Base-by-base conservation (phyloP, 2,113 vertebrate genomes). In the Strix uralensis region DNA sequence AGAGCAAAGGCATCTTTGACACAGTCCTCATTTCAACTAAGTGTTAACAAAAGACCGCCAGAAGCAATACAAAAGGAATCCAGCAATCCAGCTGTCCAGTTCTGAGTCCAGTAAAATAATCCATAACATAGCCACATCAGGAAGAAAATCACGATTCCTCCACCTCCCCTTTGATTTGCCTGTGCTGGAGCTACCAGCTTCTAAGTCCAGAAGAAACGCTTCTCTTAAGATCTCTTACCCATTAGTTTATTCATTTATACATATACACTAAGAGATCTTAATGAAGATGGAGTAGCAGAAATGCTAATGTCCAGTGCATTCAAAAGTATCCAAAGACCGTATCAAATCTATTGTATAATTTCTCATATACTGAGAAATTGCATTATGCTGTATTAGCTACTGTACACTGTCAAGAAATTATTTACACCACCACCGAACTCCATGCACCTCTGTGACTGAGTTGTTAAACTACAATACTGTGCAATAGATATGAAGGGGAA, bases 41-140 rank as follows among this genome's bases (percentile, higher is more conserved):
- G 7, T 27, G 20, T 75, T 86, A 91, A 86, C 40, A 90, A 82
- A 87, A 54, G 49, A 46, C 16, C 0, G 1, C 10, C 30, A 93
- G 57, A 86, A 88, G 32, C 36, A 81, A 66, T 46, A 66, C 17
- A 74, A 78, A 82, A 89, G 27, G 63, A 91, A 95, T 81, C 38
- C 34, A 40, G 40, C 52, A 94, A 89, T 21, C 36, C 47, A 80
- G 86, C 44, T 47, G n/a, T 40, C 46, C 52, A 38, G 38, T 92
- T 94, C 72, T 51, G 88, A 90, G 49, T 83, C 81, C 83, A 94
- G 84, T 90, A 92, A 97, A 89, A 69, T 94, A 94, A 86, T 40
- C 71, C 18, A 6, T 46, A 95, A 67, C 58, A 94, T 49, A 94
- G 84, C 27, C 38, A 36, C 70, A 90, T 23, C 6, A 12, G 86